These are phyloP conservation scores for Anadara kagoshimensis DNA, from an alignment of 1,140 invertebrate genomes.

Conservation along the genomic window DNA sequence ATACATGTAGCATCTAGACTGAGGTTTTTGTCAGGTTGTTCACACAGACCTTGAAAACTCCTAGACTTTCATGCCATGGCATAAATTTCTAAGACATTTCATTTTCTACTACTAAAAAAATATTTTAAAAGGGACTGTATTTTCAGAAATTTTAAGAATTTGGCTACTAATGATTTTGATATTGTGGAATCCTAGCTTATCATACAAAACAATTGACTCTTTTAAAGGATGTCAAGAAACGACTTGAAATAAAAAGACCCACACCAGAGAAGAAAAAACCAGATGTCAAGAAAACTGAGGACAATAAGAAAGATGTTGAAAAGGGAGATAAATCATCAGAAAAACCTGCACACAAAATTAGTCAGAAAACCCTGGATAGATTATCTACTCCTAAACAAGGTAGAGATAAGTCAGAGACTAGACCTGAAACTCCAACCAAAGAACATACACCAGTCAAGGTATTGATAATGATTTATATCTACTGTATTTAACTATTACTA, in stretches of 20 bases:
- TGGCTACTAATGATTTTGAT: too few relatives aligned
- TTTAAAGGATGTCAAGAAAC: conserved; percentile 13
- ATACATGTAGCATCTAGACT: too few relatives aligned
- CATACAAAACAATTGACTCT: not conserved
- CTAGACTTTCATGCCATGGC: too few relatives aligned
- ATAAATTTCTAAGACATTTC: too few relatives aligned
- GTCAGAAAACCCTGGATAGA: conserved; percentile 29
- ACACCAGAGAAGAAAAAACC: conserved; percentile 27
- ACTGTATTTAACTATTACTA: too few relatives aligned
- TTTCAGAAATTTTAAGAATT: too few relatives aligned
- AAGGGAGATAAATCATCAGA: conserved; percentile 18
- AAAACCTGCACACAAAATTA: conserved; percentile 31
- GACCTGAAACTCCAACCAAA: conserved; percentile 11
- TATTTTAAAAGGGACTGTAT: too few relatives aligned
- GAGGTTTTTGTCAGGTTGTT: too few relatives aligned
- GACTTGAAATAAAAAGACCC: conserved; percentile 19
- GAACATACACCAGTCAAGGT: not conserved
- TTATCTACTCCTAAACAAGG: conserved; percentile 34
- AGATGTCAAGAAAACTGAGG: conserved; percentile 10
- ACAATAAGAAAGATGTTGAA: conserved; percentile 3
- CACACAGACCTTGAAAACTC: too few relatives aligned
- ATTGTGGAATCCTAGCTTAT: too few relatives aligned
- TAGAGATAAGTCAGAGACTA: not conserved
- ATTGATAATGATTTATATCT: too few relatives aligned
- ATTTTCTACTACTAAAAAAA: too few relatives aligned